Base-by-base conservation (phyloP, 2,113 vertebrate species). In the Cyphomyrus discorhynchus region DNA sequence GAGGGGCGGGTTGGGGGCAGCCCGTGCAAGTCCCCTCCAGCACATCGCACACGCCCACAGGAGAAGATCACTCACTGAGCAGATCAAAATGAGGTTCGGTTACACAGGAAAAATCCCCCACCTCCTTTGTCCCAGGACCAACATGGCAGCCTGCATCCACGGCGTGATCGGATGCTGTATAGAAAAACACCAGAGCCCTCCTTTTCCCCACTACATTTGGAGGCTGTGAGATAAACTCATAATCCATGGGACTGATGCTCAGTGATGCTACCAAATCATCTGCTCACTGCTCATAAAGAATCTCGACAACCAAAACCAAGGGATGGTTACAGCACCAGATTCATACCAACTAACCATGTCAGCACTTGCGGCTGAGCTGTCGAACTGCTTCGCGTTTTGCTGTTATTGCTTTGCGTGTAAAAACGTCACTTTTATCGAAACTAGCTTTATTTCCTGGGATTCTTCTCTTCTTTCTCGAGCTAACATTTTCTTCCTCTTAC, bases 381-480 rank as follows among this genome's bases (percentile, higher is more conserved):
- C 82, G 39, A 62, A 47, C 52, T 42, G 74, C 49, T 45, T 53
- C 56, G 21, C 56, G 11, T 89, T 46, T 85, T 46, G 31, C 21
- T 85, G 39, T 56, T 85, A 82, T 62, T 47, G 35, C 77, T 45
- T 46, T 83, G 49, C 39, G 77, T 58, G n/a, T 89, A 66, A 56
- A 56, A 62, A 39, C 27, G 3, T 84, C 31, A 85, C 13, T 82
- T 58, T 15, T 89, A n/a, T 82, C 31, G 53, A 88, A 50, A 31
- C 47, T 89, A 89, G 42, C 49, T 89, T 84, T 89, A 84, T 45
- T 27, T 45, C 7, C 39, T 89, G 80, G 52, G 77, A 46, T 58
- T 89, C 52, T 70, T 31, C 58, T 89, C 52, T 31, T 49, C 58
- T 52, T 45, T 89, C 49, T 87, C 52, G 47, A 83, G 77, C 50